These are phyloP conservation scores for Falco naumanni DNA, from an alignment of 2,797 vertebrate species.

Conservation along the genomic window DNA sequence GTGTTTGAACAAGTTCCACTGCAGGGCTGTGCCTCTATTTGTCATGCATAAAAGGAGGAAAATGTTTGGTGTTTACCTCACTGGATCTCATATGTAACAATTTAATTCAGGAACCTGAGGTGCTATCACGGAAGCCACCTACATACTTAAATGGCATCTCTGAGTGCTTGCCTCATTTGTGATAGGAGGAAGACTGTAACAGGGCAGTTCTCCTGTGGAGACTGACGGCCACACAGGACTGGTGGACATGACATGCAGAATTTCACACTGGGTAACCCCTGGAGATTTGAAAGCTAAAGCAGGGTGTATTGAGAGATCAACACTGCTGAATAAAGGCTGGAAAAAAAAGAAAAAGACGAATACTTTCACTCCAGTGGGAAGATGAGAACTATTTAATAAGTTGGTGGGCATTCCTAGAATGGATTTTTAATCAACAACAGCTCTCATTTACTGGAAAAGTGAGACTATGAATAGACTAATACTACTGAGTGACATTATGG, in stretches of 20 bases:
- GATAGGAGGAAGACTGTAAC: neutral
- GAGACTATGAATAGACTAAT: constrained; percentile 65
- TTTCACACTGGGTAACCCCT: neutral
- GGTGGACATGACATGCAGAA: neutral
- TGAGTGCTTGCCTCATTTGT: neutral
- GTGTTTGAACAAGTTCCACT: neutral
- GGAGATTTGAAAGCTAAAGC: neutral
- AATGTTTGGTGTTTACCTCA: neutral
- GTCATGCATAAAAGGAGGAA: neutral
- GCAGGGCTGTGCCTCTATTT: neutral
- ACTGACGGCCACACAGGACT: no score
- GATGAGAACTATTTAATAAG: constrained; percentile 59
- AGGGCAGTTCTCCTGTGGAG: neutral
- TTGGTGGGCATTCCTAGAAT: constrained; percentile 43
- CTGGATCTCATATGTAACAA: neutral
- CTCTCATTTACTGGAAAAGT: constrained; percentile 71
- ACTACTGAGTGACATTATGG: constrained; percentile 62
- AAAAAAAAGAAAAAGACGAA: constrained; percentile 18
- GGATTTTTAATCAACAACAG: constrained; percentile 76
- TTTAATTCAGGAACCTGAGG: neutral
- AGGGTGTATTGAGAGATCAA: neutral
- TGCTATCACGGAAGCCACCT: neutral
- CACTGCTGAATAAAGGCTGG: neutral
- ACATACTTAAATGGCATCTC: rapidly evolving
- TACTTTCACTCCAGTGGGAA: constrained; percentile 15